phyloP scores from a whole-genome alignment of 2,888 invertebrate species.

The Tetragonula carbonaria region DNA sequence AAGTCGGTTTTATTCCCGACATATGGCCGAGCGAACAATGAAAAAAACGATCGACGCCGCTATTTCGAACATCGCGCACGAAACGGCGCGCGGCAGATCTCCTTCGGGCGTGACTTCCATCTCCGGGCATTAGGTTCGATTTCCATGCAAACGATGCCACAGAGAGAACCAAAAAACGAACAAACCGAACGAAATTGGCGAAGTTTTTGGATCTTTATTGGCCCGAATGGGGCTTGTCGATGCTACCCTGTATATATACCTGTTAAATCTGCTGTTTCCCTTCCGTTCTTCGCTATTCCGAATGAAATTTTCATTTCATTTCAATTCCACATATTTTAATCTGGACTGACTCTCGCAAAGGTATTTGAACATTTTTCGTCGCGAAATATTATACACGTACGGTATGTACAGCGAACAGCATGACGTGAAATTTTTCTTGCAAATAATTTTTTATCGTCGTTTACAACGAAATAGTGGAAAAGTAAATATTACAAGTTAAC shows the following conservation, averaged over 20 bases:
- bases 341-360: background rate
- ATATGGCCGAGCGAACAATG: constrained; percentile 56
- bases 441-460: too few species aligned
- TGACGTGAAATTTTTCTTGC: too few species aligned
- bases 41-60: constrained; percentile 47
- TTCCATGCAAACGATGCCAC: constrained; percentile 32
- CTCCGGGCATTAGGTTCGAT: constrained; percentile 20
- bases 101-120: constrained; percentile 36
- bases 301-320: background rate
- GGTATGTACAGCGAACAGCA: too few species aligned
- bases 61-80: constrained; percentile 33
- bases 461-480: too few species aligned
- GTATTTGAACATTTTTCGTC: background rate
- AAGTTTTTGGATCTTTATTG: constrained; percentile 10
- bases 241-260: background rate
- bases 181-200: background rate
- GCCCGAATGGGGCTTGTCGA: constrained; percentile 12
- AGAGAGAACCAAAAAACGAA: background rate
- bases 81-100: constrained; percentile 27
- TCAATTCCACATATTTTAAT: background rate
- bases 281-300: background rate
- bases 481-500: too few species aligned
- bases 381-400: too few species aligned
- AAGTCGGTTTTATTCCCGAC: constrained; percentile 55
- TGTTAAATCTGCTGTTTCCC: background rate